Base-by-base conservation (phyloP, 2,113 vertebrate species). In the Barbus barbus region DNA sequence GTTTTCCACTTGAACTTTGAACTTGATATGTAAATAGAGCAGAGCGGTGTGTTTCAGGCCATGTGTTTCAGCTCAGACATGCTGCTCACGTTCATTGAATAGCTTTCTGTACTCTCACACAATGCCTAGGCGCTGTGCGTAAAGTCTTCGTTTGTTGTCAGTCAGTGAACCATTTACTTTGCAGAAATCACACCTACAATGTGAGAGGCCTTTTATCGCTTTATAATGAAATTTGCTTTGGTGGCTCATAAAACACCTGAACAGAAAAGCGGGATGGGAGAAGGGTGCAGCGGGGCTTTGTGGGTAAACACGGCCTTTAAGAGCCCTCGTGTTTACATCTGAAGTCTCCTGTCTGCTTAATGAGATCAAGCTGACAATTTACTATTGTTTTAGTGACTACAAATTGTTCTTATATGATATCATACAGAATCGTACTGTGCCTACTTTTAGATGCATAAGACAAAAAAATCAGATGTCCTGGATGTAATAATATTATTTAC, bases 1-100 rank as follows among this genome's bases (percentile, higher is more conserved):
- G 78, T 84, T 81, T 83, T 83, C 82, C 44, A 26, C 78, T 76
- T 86, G 84, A 86, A 88, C 87, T 84, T 48, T 83, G 60, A 85
- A 65, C 84, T 46, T 74, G 46, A 83, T 85, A 80, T 65, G 77
- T 72, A 87, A 85, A 79, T 71, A 83, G 46, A 85, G 24, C 81
- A 53, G 81, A 79, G 67, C 75, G n/a, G 65, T 22, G 48, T 56
- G 48, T 83, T 56, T 58, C n/a, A 75, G 14, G 36, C 80, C 84
- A 86, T 86, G 87, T 84, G 77, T 82, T 88, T 82, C 78, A 60
- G 53, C 33, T 86, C 82, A 77, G 82, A 48, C 81, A 86, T 41
- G 75, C 74, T 38, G 9, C 67, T 74, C 72, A 82, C 46, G 41
- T 51, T 72, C 51, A 36, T 33, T 61, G n/a, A 80, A 80, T 82